These are phyloP conservation scores for Thinocorus orbignyianus DNA, from an alignment of 2,113 vertebrate genomes.

Conservation along the genomic window DNA sequence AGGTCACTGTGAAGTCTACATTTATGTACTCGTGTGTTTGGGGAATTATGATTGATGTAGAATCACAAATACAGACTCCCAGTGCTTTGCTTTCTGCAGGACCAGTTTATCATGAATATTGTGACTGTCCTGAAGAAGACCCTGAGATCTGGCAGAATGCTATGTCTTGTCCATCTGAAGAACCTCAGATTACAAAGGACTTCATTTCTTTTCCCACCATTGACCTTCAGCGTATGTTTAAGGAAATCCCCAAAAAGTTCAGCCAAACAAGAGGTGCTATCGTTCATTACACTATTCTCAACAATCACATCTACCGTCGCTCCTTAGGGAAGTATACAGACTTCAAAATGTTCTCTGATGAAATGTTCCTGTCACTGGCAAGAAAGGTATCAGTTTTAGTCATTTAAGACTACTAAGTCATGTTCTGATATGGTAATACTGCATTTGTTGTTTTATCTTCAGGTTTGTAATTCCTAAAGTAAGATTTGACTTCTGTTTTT, in stretches of 20 bases:
- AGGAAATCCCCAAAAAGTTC: conserved; percentile 86
- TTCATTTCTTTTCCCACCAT: conserved; percentile 85
- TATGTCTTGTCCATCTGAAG: conserved; percentile 80
- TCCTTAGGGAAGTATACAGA: conserved; percentile 92
- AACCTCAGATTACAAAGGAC: conserved; percentile 84
- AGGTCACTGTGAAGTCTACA: background rate
- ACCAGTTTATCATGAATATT: conserved; percentile 91
- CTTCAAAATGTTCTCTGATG: conserved; percentile 98
- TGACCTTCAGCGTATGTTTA: conserved; percentile 81
- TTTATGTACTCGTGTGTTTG: background rate
- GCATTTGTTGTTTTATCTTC: background rate
- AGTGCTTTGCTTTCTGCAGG: conserved; percentile 67
- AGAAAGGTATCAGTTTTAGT: conserved; percentile 82
- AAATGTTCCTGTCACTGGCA: conserved; percentile 88
- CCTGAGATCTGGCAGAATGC: conserved; percentile 75
- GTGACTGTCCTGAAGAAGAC: conserved; percentile 84
- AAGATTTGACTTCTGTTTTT: background rate
- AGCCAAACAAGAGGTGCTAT: conserved; percentile 81
- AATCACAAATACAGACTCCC: background rate
- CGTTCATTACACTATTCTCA: conserved; percentile 87
- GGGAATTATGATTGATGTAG: background rate
- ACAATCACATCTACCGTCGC: conserved; percentile 84
- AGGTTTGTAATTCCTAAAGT: background rate
- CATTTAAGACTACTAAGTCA: background rate
- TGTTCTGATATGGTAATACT: background rate